A percentile compares a stretch with the other conserved stretches of the same genome.
Conservation (phyloP, 2,113 vertebrate genomes). For the Elgaria multicarinata region DNA sequence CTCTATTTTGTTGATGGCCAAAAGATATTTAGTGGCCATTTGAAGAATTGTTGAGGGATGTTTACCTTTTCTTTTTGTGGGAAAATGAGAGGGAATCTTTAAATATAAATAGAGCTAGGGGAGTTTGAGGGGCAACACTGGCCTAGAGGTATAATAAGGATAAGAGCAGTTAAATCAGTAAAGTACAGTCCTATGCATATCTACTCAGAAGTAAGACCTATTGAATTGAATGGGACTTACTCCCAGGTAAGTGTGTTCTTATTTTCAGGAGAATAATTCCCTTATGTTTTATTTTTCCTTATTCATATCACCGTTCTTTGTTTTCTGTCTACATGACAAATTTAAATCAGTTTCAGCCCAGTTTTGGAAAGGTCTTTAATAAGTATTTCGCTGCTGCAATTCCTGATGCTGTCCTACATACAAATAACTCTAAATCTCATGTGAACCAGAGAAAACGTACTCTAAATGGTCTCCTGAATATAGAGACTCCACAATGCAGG, state of each 20-base stretch:
- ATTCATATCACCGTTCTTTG: not conserved
- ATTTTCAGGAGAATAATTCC: not conserved
- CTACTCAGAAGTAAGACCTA: not conserved
- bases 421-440: constrained; percentile 50
- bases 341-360: not conserved
- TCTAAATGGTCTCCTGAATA: constrained; percentile 72
- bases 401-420: constrained; percentile 17
- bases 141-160: not conserved
- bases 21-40: not conserved
- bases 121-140: not conserved
- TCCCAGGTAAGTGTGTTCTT: not conserved
- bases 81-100: not conserved
- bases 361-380: not conserved
- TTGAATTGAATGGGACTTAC: not conserved
- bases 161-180: not conserved
- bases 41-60: too few species aligned
- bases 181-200: not conserved
- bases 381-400: constrained; percentile 14
- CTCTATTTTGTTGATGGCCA: too few species aligned
- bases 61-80: not conserved
- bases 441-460: constrained; percentile 46
- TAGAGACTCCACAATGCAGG: constrained; percentile 57
- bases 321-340: not conserved
- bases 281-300: not conserved
- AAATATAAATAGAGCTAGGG: not conserved